Evolutionary conservation across 2,797 vertebrate species (phyloP).

Genomic region (Leuciscus waleckii): DNA sequence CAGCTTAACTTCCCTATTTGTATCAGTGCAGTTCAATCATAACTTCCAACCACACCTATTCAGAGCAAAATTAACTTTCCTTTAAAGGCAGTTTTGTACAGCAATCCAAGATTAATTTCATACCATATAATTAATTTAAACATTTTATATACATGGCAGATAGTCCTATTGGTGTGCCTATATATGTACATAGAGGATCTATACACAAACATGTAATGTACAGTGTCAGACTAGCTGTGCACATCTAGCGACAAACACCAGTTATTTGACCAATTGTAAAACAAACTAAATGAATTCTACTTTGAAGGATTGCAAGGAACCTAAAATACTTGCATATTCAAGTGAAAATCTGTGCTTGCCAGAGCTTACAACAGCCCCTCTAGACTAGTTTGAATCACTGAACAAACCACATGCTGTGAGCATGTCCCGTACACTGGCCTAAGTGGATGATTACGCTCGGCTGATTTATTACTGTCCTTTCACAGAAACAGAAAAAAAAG

Average conservation of each 20-base stretch:
- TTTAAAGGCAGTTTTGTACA: conserved; percentile 75
- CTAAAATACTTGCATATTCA: conserved; percentile 66
- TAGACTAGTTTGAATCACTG: conserved; percentile 41
- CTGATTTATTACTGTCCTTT: conserved; percentile 22
- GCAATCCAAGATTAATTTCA: conserved; percentile 60
- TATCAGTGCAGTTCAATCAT: conserved; percentile 69
- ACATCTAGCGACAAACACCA: conserved; percentile 52
- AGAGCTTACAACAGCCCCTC: conserved; percentile 44
- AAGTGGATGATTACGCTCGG: conserved; percentile 32
- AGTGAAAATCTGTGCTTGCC: conserved; percentile 65
- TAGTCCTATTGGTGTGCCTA: conserved; percentile 60
- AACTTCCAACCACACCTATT: conserved; percentile 55
- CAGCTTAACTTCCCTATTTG: conserved; percentile 49
- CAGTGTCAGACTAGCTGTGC: conserved; percentile 55
- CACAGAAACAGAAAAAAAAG: conserved; percentile 27
- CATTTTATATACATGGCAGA: conserved; percentile 69
- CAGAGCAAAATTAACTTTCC: conserved; percentile 54
- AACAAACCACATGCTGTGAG: conserved; percentile 34
- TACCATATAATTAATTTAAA: conserved; percentile 50
- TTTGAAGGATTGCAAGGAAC: conserved; percentile 54
- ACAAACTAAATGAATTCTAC: conserved; percentile 68
- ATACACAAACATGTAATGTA: conserved; percentile 68
- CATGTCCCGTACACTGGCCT: conserved; percentile 39
- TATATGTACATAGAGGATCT: conserved; percentile 72
- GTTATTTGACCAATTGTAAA: conserved; percentile 80